Evolutionary conservation across 2,797 vertebrate genomes (phyloP), one percentile per base, ranked within the genome.

Genomic region (Furcifer pardalis): DNA sequence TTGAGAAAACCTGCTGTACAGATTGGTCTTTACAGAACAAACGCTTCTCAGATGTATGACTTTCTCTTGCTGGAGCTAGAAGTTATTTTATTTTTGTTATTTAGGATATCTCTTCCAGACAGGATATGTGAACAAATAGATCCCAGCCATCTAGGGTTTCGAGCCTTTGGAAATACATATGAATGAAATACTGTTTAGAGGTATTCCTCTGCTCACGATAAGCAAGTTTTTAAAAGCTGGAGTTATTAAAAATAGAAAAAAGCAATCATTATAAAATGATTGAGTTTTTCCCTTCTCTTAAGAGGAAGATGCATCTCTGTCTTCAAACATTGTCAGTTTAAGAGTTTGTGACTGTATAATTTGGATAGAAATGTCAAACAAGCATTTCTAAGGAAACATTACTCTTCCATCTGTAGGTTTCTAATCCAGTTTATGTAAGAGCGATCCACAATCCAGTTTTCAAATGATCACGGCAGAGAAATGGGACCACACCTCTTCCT

Each of bases 1-100:
- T 1, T 0, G 1, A 19, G 52, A 56, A 56, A 56, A 56, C 21
- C 82, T 0, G 0, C 44, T 1, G 2, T 76, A 35, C 74, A 25
- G 68, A 46, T 8, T 19, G 23, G 27, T 69, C 2, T 85, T 81
- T 56, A 17, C 27, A 30, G 66, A 75, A 12, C 15, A 49, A 5
- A 3, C 81, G 66, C 8, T 40, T 3, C 79, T 69, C 80, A 46
- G 19, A 27, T 77, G 5, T 21, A 72, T 12, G 1, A 42, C 75
- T n/a, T 3, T 82, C 84, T 68, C 2, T 27, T 35, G 9, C 79
- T 40, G 9, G 5, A 10, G 32, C 46, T 72, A 23, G 15, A 37
- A 9, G 66, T 0, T 82, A 62, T 32, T 25, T 82, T 17, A 3
- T 35, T 63, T 23, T 19, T 30, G 1, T 13, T 66, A 76, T 7